A percentile compares a stretch with the other conserved stretches of the same genome.
Evolutionary conservation across 2,113 vertebrate species (phyloP).

Genomic region (Urocolius indicus): DNA sequence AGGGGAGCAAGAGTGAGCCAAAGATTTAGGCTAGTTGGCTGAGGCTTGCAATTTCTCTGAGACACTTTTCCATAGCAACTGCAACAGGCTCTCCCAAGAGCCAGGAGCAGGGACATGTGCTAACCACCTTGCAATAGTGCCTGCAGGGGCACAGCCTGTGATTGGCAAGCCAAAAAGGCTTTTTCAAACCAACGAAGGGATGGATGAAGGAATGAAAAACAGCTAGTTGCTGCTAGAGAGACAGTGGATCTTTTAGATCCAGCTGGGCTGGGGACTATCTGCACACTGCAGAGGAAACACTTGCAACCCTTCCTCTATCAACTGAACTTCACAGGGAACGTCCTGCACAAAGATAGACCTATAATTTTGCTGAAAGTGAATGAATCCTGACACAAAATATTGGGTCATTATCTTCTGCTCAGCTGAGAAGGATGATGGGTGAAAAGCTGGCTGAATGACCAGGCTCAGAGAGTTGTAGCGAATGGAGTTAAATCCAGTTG

Average conservation of each 20-base stretch:
- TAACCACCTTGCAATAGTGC: background rate
- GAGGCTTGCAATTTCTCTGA: background rate
- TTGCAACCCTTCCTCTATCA: background rate
- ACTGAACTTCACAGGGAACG: background rate
- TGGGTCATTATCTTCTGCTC: background rate
- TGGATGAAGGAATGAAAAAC: background rate
- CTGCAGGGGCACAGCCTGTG: background rate
- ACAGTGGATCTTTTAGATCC: background rate
- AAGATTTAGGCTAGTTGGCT: background rate
- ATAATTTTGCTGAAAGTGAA: background rate
- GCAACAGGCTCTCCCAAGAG: rapidly evolving
- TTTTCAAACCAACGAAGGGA: background rate
- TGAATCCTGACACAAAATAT: background rate
- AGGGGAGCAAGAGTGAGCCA: background rate
- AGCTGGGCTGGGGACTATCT: background rate
- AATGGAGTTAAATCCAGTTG: too few species aligned
- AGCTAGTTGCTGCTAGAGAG: background rate
- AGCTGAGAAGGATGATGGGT: background rate
- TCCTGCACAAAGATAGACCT: background rate
- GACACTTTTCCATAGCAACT: background rate
- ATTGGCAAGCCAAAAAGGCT: background rate
- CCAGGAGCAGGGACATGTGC: rapidly evolving
- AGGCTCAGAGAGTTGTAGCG: too few species aligned
- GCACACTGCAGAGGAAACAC: background rate
- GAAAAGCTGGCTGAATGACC: too few species aligned